A percentile compares a stretch with the other conserved stretches of the same genome.
Evolutionary conservation across 2,888 invertebrate species (phyloP).

Genomic region (Lycia hirtaria): DNA sequence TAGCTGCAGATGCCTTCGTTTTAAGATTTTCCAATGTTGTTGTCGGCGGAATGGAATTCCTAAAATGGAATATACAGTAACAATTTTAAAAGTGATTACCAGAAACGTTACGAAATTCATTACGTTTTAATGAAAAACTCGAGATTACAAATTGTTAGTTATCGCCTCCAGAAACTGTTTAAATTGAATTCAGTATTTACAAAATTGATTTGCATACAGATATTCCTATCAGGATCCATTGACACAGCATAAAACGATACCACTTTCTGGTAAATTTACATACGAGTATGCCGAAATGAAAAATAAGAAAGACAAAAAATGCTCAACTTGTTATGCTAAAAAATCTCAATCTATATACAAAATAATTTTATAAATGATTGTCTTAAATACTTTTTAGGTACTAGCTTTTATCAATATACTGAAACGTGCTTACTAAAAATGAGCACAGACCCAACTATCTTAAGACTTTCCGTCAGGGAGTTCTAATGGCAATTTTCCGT

Average conservation of each 20-base stretch:
- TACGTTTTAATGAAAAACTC: constrained; percentile 6
- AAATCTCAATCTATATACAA: too few species aligned
- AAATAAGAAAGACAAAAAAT: too few species aligned
- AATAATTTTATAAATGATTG: too few species aligned
- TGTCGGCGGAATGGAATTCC: constrained; percentile 90
- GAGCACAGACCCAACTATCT: too few species aligned
- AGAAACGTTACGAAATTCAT: constrained; percentile 17
- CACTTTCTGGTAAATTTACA: too few species aligned
- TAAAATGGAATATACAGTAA: constrained; percentile 57
- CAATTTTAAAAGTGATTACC: constrained; percentile 1
- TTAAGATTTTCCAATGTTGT: constrained; percentile 87
- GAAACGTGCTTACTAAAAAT: too few species aligned
- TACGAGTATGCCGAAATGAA: too few species aligned
- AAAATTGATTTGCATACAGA: constrained; percentile 19
- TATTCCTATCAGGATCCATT: neutral
- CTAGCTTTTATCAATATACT: too few species aligned
- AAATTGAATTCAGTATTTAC: neutral
- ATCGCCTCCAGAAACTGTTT: neutral
- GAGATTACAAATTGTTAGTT: neutral
- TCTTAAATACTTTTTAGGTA: too few species aligned
- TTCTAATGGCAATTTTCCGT: too few species aligned
- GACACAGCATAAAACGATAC: neutral
- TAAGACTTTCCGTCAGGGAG: too few species aligned
- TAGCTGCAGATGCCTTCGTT: constrained; percentile 85
- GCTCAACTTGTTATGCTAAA: too few species aligned